A percentile compares a stretch with the other conserved stretches of the same genome.
Evolutionary conservation across 1,140 invertebrate species (phyloP).

Genomic region (Himalopsyche phryganea): DNA sequence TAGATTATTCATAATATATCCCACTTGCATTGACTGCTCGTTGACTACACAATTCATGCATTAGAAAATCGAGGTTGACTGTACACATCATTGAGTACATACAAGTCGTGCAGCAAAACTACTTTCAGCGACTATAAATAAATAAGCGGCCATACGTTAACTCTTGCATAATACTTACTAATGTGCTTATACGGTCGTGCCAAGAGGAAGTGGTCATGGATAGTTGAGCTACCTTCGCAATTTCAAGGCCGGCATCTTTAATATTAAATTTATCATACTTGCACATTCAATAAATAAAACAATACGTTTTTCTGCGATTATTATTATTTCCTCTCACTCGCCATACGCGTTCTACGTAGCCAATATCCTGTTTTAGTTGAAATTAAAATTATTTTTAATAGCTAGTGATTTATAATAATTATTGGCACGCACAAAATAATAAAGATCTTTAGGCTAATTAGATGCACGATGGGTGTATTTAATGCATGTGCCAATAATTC

Average conservation of each 20-base stretch:
- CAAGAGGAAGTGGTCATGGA: slow-evolving; percentile 20
- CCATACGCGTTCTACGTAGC: too few relatives aligned
- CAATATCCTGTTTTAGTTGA: too few relatives aligned
- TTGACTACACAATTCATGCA: slow-evolving; percentile 5
- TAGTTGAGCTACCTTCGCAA: slow-evolving; percentile 7
- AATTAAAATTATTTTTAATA: too few relatives aligned
- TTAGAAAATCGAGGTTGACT: slow-evolving; percentile 10
- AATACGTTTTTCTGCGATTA: too few relatives aligned
- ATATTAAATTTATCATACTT: slow-evolving; percentile 3
- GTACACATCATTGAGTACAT: slow-evolving; percentile 6
- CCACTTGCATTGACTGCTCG: slow-evolving; percentile 3
- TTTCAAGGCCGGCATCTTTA: slow-evolving; percentile 22
- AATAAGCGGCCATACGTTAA: slow-evolving; percentile 13
- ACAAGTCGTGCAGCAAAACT: slow-evolving; percentile 18
- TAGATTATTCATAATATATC: too few relatives aligned
- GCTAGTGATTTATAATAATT: too few relatives aligned
- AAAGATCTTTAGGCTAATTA: too few relatives aligned
- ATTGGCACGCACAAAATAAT: too few relatives aligned
- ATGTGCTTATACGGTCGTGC: slow-evolving; percentile 25
- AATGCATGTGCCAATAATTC: too few relatives aligned
- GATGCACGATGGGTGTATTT: too few relatives aligned
- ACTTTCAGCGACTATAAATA: slow-evolving; percentile 31
- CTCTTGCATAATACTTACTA: slow-evolving; percentile 27
- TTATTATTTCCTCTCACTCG: too few relatives aligned
- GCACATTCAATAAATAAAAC: too few relatives aligned